Evolutionary conservation across 2,797 vertebrate genomes (phyloP).

Genomic region (Helarctos malayanus): DNA sequence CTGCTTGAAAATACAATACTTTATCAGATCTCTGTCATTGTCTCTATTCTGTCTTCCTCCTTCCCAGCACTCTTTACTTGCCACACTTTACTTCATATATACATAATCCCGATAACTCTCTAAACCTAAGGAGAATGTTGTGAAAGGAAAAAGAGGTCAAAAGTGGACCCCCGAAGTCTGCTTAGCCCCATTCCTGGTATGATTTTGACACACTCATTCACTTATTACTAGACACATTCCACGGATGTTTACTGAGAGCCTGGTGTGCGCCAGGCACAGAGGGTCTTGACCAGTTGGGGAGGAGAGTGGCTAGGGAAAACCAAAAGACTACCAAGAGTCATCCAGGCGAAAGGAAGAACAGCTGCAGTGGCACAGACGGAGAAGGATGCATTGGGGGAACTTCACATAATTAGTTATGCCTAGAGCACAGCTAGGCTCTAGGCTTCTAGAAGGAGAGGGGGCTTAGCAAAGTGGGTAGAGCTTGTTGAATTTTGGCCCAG

Average conservation of each 20-base stretch:
- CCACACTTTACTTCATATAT: not conserved
- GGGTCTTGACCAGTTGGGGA: not conserved
- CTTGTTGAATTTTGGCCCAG: not conserved
- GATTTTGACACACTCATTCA: not conserved
- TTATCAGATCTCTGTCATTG: not conserved
- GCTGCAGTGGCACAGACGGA: rapidly evolving
- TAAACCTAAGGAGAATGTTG: not conserved
- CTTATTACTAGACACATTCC: not conserved
- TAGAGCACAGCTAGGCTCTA: not conserved
- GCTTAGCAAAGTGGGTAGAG: not conserved
- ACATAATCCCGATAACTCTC: not conserved
- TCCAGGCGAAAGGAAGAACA: not conserved
- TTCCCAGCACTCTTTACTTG: not conserved
- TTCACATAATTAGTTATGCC: not conserved
- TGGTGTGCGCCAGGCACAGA: not conserved
- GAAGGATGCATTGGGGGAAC: rapidly evolving
- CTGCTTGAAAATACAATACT: not conserved
- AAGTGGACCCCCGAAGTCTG: not conserved
- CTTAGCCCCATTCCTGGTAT: not conserved
- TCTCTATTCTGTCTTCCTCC: not conserved
- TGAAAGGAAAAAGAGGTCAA: not conserved
- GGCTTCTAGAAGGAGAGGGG: not conserved
- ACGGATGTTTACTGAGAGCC: not conserved
- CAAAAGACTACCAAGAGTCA: not conserved
- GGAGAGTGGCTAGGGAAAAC: not conserved